Evolutionary conservation across 1,140 invertebrate species (phyloP), one percentile per base, ranked within the genome.

Genomic region (Calycopis cecrops): DNA sequence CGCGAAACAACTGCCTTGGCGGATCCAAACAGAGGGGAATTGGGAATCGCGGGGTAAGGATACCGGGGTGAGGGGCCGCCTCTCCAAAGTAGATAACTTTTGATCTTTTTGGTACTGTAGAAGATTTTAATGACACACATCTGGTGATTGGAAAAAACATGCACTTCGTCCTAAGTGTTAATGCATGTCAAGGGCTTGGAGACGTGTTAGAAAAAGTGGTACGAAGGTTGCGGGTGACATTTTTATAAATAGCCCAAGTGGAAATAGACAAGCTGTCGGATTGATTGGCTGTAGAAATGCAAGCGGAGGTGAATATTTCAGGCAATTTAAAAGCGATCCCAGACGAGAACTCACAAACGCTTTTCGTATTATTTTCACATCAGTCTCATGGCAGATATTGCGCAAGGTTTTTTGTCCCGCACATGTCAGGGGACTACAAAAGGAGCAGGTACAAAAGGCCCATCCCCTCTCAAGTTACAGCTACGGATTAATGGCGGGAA

Each of bases 41-140:
- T 69, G 71, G 72, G 76, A 78, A 73, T 55, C 59, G 64, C 63
- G 69, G 71, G 72, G 79, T 59, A 50, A 64, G 65, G 62, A 63
- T 65, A 50, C 59, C 52, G 69, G 64, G 67, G 44, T 62, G 57
- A 60, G 71, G 69, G 70, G 70, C 61, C 65, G 67, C 68, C 60
- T 55, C 71, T 76, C 68, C 68, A 76, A 68, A 80, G 69, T 69
- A 84, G 78, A 86, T 84, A 86, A 84, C 80, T 86, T 85, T 83
- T 81, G 83, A 86, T 86, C 83, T 84, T 83, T 84, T 84, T 80
- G 78, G 79, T 76, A 64, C 69, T 66, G 74, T 72, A 81, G 79
- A 79, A 76, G 78, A 83, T 85, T 84, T 86, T 85, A 86, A 86
- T 86, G 83, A 86, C 74, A 77, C 72, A 75, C 77, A 84, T 84